Evolutionary conservation across 2,113 vertebrate species (phyloP).

Genomic region (Podarcis raffonei): DNA sequence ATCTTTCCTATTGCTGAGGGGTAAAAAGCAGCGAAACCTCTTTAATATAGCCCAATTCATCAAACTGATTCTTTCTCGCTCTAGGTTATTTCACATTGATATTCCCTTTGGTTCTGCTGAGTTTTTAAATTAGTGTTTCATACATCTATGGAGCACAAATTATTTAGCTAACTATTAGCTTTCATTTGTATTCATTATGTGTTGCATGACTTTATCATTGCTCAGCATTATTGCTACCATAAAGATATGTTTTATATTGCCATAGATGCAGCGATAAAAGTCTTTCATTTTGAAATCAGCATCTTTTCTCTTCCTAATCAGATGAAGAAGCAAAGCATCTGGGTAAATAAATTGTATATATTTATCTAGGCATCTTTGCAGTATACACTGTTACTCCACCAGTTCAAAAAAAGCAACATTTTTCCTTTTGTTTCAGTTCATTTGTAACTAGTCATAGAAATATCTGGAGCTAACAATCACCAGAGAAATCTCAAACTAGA

Average conservation of each 20-base stretch:
- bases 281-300: conserved; percentile 59
- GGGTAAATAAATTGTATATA: conserved; percentile 43
- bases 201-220: conserved; percentile 58
- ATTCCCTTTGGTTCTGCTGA: conserved; percentile 60
- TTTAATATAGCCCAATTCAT: conserved; percentile 70
- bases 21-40: conserved; percentile 54
- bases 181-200: conserved; percentile 67
- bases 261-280: conserved; percentile 44
- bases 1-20: conserved; percentile 55
- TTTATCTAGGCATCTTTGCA: conserved; percentile 34
- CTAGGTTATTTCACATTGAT: conserved; percentile 69
- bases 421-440: neutral
- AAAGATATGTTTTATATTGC: conserved; percentile 54
- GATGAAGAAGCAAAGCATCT: conserved; percentile 18
- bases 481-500: conserved; percentile 26
- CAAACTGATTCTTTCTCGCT: conserved; percentile 67
- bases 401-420: neutral
- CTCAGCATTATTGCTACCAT: conserved; percentile 53
- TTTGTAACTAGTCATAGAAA: conserved; percentile 20
- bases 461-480: conserved; percentile 14
- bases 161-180: conserved; percentile 70
- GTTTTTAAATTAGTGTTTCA: conserved; percentile 69
- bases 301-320: conserved; percentile 47
- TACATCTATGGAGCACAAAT: conserved; percentile 53
- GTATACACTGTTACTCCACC: neutral